A percentile compares a stretch with the other conserved stretches of the same genome.
These are phyloP conservation scores for Hormiphora californensis DNA, from an alignment of 37 sponge, comb jelly and placozoan genomes.

Conservation along the genomic window DNA sequence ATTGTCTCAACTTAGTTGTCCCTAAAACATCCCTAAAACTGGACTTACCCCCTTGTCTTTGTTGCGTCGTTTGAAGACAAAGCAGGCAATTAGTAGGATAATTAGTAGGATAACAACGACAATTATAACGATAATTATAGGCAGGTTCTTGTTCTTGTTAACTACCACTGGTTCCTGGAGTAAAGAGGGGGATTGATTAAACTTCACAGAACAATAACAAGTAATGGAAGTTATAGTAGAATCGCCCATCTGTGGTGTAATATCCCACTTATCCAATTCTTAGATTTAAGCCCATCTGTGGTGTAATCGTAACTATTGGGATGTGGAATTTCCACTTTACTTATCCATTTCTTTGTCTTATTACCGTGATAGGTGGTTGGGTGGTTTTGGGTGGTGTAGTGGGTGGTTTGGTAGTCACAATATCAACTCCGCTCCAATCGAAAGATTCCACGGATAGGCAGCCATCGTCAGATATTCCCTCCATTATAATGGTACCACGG, in stretches of 20 bases:
- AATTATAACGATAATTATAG: background rate
- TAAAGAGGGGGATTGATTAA: too few species aligned
- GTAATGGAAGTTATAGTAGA: too few species aligned
- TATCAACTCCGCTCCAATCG: background rate
- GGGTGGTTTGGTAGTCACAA: background rate
- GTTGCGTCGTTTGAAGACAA: conserved; percentile 22
- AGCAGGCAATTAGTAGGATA: background rate
- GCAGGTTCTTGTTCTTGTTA: background rate
- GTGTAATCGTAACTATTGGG: too few species aligned
- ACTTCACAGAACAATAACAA: too few species aligned
- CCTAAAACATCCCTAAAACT: too few species aligned
- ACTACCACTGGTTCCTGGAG: background rate
- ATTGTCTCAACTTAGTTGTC: too few species aligned
- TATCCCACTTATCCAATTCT: too few species aligned
- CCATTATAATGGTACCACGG: background rate
- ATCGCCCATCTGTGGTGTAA: too few species aligned
- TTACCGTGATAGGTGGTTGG: background rate
- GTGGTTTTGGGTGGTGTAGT: background rate
- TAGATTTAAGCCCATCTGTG: too few species aligned
- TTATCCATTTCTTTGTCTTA: too few species aligned
- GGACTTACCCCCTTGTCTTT: conserved; percentile 24
- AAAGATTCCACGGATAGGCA: background rate
- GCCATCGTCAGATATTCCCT: conserved; percentile 15
- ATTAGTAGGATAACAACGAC: background rate
- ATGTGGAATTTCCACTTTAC: too few species aligned